Base-by-base conservation (phyloP, 2,797 vertebrate genomes). In the Hybognathus amarus region DNA sequence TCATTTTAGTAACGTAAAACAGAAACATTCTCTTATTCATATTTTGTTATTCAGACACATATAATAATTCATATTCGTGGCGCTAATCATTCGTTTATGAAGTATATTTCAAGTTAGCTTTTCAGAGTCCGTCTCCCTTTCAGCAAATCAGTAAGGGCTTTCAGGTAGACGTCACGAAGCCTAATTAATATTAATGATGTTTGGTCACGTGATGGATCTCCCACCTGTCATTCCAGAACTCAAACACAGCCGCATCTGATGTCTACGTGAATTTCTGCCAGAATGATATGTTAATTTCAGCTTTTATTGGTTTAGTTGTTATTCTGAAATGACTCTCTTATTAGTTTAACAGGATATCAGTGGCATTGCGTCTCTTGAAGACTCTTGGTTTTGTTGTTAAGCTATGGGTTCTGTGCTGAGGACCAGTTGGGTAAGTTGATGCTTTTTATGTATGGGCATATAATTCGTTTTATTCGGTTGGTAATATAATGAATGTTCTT, bases 41-140 rank as follows among this genome's bases (percentile, higher is more conserved):
- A 33, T 61, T n/a, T 6, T 6, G 5, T 4, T 12, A 12, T 33
- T n/a, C 6, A 54, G 20, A n/a, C 5, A 12, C 47, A 8, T 5
- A n/a, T 30, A 50, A 2, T 73, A 56, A n/a, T 77, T 40, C 30
- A 45, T 77, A 77, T 77, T 45, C 24, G 30, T 77, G 13, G 42
- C n/a, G 10, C 0, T 20, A 63, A 20, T 7, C 8, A 10, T 47
- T 18, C 15, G 1, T 11, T 12, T 13, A 6, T 2, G 20, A 11
- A 38, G 30, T 4, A 3, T 17, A 38, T 11, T 75, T 36, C 3
- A 56, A 15, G 74, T 36, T 59, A 17, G 33, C 17, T 6, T 63
- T 76, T 63, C 18, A 45, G 17, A 27, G 17, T 5, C 1, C 8
- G 8, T 30, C 38, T 42, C 24, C 27, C 17, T 30, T 40, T 12